Conservation (phyloP, 2,113 vertebrate genomes). For the Chrysochloris asiatica region DNA sequence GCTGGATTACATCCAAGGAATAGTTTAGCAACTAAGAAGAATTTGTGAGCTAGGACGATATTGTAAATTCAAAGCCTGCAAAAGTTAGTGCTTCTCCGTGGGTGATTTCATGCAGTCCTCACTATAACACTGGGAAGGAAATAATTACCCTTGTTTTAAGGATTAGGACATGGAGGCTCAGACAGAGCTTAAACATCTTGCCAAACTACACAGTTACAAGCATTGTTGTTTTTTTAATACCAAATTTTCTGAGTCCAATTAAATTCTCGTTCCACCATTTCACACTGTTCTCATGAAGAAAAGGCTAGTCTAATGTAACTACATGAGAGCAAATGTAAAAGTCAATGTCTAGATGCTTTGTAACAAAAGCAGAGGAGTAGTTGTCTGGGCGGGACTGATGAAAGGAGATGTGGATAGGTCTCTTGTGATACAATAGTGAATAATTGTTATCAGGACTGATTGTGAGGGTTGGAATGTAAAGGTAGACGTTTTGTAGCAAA, state of each 20-base stretch:
- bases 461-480: too few relatives aligned
- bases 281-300: background rate
- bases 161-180: background rate
- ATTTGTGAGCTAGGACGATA: background rate
- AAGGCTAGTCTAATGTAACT: background rate
- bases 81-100: background rate
- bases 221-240: background rate
- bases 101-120: background rate
- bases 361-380: too few relatives aligned
- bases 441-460: too few relatives aligned
- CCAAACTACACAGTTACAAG: background rate
- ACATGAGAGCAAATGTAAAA: background rate
- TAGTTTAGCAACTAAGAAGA: background rate
- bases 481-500: too few relatives aligned
- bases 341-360: background rate
- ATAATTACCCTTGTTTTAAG: background rate
- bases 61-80: background rate
- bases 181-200: background rate
- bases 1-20: background rate
- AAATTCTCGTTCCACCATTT: background rate
- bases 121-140: background rate
- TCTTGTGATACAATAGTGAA: too few relatives aligned
- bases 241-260: background rate
- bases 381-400: too few relatives aligned
- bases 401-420: too few relatives aligned